Conservation (phyloP, 2,113 vertebrate species). For the Arenaria interpres region DNA sequence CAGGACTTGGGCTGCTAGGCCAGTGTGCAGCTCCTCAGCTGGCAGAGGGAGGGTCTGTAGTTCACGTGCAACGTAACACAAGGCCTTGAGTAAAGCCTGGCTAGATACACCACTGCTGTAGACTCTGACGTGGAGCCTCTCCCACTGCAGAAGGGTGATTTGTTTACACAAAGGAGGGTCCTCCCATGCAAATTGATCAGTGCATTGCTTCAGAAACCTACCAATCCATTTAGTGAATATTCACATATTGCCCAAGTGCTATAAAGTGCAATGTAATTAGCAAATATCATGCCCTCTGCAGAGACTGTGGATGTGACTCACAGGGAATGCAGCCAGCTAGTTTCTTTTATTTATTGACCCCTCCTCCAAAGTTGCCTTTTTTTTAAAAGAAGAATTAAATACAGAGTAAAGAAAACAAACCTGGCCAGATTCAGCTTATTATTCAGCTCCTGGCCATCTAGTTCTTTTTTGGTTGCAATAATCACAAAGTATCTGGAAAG, state of each 20-base stretch:
- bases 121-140: neutral
- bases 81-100: neutral
- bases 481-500: neutral
- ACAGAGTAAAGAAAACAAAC: neutral
- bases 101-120: neutral
- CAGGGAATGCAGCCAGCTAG: neutral
- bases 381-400: neutral
- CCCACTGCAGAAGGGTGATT: neutral
- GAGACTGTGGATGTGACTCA: neutral
- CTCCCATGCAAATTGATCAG: neutral
- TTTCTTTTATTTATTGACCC: neutral
- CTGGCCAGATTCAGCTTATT: neutral
- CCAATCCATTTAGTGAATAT: neutral
- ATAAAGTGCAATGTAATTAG: neutral
- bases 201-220: neutral
- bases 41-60: neutral
- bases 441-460: neutral
- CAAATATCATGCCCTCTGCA: neutral
- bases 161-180: neutral
- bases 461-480: neutral
- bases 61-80: rapidly evolving
- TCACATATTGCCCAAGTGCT: neutral
- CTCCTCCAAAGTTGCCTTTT: neutral
- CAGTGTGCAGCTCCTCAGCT: neutral
- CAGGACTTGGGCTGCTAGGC: neutral